Base-by-base conservation (phyloP, 2,113 vertebrate species). In the Hypanus sabinus region DNA sequence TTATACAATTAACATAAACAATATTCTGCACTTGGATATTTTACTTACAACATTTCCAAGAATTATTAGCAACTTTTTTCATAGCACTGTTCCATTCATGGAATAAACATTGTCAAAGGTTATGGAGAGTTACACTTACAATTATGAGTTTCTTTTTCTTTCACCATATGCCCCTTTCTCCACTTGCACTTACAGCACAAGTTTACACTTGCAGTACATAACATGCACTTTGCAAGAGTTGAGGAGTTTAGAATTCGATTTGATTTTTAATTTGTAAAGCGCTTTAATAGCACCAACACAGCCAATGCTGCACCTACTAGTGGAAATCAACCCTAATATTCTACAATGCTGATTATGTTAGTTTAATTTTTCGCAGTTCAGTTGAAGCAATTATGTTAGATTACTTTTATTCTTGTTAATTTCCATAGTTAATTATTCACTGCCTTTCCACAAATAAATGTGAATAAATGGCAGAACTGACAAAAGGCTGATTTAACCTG, bases 401-500 rank as follows among this genome's bases (percentile, higher is more conserved):
- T 60, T 83, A n/a, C 12, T 30, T 88, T 33, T 62, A 18, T 88
- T 88, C 18, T 62, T 87, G 80, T 55, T 62, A 88, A 88, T 12
- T 88, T 65, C 85, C n/a, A 2, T 14, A 65, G 85, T 90, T 90
- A 90, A 90, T 68, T 18, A 65, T 90, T 90, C 60, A 36, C 85
- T 90, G 16, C 14, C n/a, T 7, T 33, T 20, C 62, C 60, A 60
- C 62, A 90, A 65, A 18, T 90, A 90, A 14, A 87, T 90, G 5
- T 73, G 30, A 65, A 90, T 33, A 33, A 33, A 14, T 33, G n/a
- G 7, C 16, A 1, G 12, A 90, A 90, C 85, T 90, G 85, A 27
- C 60, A 9, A 7, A 0, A 33, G 85, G n/a, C 24, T 65, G 16
- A 16, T 68, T 68, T 90, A 65, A 68, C 60, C 85, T 90, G 60